phyloP scores from a whole-genome alignment of 2,113 vertebrate species.

The Aix galericulata region DNA sequence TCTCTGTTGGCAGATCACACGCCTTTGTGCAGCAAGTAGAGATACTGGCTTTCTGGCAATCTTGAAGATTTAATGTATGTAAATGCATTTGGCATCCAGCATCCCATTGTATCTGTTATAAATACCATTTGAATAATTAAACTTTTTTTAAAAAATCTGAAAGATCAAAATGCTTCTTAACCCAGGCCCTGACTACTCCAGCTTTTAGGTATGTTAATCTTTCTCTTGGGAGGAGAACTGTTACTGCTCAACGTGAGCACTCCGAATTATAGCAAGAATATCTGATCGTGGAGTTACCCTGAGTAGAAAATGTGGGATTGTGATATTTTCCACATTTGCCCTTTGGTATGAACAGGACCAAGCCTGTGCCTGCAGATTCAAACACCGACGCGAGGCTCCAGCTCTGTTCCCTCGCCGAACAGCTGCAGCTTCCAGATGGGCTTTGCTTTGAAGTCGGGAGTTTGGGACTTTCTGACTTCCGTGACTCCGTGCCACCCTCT shows the following conservation, averaged over 20 bases:
- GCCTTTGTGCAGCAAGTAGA: not conserved
- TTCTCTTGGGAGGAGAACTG: slow-evolving; percentile 1
- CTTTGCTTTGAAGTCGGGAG: slow-evolving; percentile 36
- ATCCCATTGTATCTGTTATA: not conserved
- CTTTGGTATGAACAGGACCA: not conserved
- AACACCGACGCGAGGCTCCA: not conserved
- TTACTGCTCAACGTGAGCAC: not conserved
- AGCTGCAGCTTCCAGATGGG: slow-evolving; percentile 44
- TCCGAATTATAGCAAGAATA: not conserved
- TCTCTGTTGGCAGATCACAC: not conserved
- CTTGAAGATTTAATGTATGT: not conserved
- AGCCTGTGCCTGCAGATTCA: not conserved
- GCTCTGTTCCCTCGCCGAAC: not conserved
- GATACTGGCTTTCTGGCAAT: not conserved
- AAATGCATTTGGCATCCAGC: not conserved
- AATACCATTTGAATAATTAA: slow-evolving; percentile 7
- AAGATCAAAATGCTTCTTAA: slow-evolving; percentile 19
- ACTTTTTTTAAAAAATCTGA: not conserved
- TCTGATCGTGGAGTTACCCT: not conserved
- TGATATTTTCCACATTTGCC: slow-evolving; percentile 23
- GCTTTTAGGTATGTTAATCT: not conserved
- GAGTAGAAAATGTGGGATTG: not conserved
- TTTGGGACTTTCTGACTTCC: slow-evolving; percentile 17
- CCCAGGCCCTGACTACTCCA: not conserved
- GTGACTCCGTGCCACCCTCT: not conserved